Evolutionary conservation across 2,888 invertebrate genomes (phyloP), one percentile per base, ranked within the genome.

Genomic region (Tenthredo scrophulariae): DNA sequence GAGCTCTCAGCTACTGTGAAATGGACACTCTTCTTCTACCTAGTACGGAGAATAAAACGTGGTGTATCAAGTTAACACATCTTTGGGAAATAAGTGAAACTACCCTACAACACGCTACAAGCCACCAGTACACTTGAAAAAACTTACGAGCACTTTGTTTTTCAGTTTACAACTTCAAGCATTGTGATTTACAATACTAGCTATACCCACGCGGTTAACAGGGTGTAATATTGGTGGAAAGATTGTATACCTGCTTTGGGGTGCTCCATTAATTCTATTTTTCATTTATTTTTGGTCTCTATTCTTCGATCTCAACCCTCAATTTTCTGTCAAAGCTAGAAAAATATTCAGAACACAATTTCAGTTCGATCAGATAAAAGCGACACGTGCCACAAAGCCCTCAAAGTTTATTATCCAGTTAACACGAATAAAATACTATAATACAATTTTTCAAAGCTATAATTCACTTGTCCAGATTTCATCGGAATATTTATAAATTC

Each of bases 61-160:
- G 37, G 62, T 37, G 80, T 58, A 80, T 80, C 80, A 40, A 80
- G 80, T 80, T 62, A 58, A 58, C 80, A 62, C 80, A 80, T 80
- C 80, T 58, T 80, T 37, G 40, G 3, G 33, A 40, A 80, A 62
- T 40, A 40, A 80, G n/a, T 40, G 22, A 40, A 80, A 80, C 62
- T 62, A 40, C 80, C 50, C 22, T 80, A 40, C 62, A n/a, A 62
- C 58, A 58, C 80, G 80, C 62, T 58, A 80, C 62, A 22, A 26
- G 40, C 29, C 37, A n/a, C 10, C 13, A 62, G 18, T n/a, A 62
- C 22, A 62, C 50, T 58, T 80, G 22, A 22, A 62, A 22, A 58
- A 80, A 80, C 40, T 62, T 62, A 62, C 37, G 40, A 62, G 80
- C 40, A 15, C n/a, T 80, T 40, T n/a, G 62, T 37, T 62, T 80